Percentiles rank a stretch among this genome's conserved stretches.
phyloP scores from a whole-genome alignment of 1,140 invertebrate species.

The Drosophila chauvacae region DNA sequence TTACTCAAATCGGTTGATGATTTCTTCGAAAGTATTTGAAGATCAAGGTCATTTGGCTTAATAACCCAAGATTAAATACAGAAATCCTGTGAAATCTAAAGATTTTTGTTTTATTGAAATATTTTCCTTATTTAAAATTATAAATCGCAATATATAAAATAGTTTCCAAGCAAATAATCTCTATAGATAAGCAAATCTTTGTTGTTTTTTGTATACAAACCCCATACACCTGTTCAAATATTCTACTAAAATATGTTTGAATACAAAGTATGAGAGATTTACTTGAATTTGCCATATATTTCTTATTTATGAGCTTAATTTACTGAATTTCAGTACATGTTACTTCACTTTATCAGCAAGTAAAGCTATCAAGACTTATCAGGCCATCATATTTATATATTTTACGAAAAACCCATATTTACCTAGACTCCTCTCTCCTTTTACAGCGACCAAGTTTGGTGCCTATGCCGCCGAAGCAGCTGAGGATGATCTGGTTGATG shows the following conservation, averaged over 20 bases:
- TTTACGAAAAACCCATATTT: neutral
- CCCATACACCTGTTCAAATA: neutral
- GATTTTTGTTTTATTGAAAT: neutral
- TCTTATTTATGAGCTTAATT: neutral
- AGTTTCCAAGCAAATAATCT: conserved; percentile 2
- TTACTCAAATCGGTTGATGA: neutral
- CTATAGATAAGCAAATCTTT: neutral
- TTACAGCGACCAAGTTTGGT: conserved; percentile 86
- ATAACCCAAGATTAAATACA: neutral
- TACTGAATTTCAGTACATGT: no score
- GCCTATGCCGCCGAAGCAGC: conserved; percentile 91
- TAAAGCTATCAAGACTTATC: no score
- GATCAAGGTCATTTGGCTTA: neutral
- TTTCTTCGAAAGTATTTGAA: neutral
- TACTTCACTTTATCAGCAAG: neutral
- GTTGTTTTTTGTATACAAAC: conserved; percentile 6
- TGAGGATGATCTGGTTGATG: conserved; percentile 91
- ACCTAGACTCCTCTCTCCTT: conserved; percentile 10
- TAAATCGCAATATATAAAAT: neutral
- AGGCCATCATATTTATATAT: neutral
- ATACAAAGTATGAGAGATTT: neutral
- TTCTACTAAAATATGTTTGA: neutral
- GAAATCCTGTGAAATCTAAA: neutral
- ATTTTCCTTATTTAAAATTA: neutral
- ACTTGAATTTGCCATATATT: neutral